Base-by-base conservation (phyloP, 2,797 vertebrate genomes). In the Graptemys geographica region DNA sequence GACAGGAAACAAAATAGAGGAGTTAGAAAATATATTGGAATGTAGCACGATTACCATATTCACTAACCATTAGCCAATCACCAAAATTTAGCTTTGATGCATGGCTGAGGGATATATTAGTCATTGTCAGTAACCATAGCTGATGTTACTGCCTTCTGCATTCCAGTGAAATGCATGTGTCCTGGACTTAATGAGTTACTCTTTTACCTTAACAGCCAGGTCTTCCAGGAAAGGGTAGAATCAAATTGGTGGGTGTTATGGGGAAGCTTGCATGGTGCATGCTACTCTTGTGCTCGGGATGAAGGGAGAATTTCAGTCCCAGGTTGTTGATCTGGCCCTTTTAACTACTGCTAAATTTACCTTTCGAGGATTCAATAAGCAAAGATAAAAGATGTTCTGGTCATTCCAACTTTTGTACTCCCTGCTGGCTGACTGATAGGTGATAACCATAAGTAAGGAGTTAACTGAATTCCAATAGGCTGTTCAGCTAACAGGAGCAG, bases 401-500 rank as follows among this genome's bases (percentile, higher is more conserved):
- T 83, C 2, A 62, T 84, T 7, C 11, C 21, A 62, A 4, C 4
- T 9, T 59, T 92, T 86, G 19, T 55, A 3, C 5, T 4, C 41
- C 37, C 82, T 6, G 90, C 3, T 72, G 1, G 33, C 87, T 80
- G 7, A 47, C 8, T 23, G 11, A 31, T 18, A 86, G 1, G 21
- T 4, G 41, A 31, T 82, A 59, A 55, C 82, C 79, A 37, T 4
- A 82, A 37, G 16, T 49, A 49, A 78, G 41, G 13, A 44, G 11
- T 19, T 74, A 76, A 4, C 18, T 37, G 41, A 82, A 78, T 78
- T 78, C 13, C 27, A 86, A 90, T 91, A 41, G 12, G 31, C 0
- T 57, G 49, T 79, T 90, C 91, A 96, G 87, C 90, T 95, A 93
- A 95, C 88, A 95, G 94, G 82, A 96, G 52, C 79, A 57, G 76